Evolutionary conservation across 2,113 vertebrate genomes (phyloP).

Genomic region (Prochilodus magdalenae): DNA sequence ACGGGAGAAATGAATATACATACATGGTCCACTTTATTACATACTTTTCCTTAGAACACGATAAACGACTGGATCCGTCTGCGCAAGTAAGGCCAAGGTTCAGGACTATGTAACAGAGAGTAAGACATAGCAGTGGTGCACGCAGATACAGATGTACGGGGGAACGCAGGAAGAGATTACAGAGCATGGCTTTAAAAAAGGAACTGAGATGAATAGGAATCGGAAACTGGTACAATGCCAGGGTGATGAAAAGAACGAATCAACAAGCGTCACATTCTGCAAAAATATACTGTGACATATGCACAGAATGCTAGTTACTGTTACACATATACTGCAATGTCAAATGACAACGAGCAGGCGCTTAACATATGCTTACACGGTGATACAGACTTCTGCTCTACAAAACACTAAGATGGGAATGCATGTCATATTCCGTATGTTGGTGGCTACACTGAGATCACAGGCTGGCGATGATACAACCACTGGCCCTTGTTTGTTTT

Average conservation of each 20-base stretch:
- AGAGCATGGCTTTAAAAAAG: not conserved
- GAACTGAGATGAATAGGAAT: not conserved
- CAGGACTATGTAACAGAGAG: not conserved
- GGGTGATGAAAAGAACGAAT: not conserved
- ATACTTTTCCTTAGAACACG: slow-evolving; percentile 19
- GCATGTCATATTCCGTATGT: not conserved
- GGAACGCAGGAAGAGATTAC: not conserved
- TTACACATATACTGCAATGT: not conserved
- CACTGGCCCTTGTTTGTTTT: not conserved
- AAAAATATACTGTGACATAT: not conserved
- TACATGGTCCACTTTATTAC: slow-evolving; percentile 53
- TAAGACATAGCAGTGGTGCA: slow-evolving; percentile 13
- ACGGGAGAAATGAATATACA: not conserved
- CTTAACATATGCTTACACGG: not conserved
- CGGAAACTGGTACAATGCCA: not conserved
- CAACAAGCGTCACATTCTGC: not conserved
- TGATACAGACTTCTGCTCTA: not conserved
- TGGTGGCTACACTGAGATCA: slow-evolving; percentile 7
- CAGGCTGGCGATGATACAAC: not conserved
- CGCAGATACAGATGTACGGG: not conserved
- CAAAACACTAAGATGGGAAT: not conserved
- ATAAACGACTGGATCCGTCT: slow-evolving; percentile 11
- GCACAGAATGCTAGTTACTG: slow-evolving; percentile 4
- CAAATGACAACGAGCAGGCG: not conserved
- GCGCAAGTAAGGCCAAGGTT: slow-evolving; percentile 30